Base-by-base conservation (phyloP, 1,140 invertebrate genomes). In the Lucilia sericata region DNA sequence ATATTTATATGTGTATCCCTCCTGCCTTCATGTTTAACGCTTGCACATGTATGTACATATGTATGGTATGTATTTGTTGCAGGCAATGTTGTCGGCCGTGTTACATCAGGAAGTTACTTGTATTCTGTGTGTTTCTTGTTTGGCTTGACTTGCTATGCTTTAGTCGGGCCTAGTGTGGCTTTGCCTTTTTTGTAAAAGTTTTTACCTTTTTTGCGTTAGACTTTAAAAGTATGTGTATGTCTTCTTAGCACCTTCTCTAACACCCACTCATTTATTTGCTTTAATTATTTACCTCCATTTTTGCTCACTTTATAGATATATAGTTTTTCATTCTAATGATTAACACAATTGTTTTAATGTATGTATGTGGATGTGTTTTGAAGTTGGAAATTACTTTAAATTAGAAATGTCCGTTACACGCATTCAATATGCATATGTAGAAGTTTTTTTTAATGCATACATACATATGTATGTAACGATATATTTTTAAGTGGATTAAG, bases 361-460 rank as follows among this genome's bases (percentile, higher is more conserved):
- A 30, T 30, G n/a, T n/a, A n/a, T n/a, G n/a, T n/a, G n/a, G n/a
- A n/a, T n/a, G 83, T 76, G 83, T 74, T 80, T 49, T 85, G 74
- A 84, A 82, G 74, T 85, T 80, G 86, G 86, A 85, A 85, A 86
- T 86, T 87, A 86, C 86, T 89, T 89, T 85, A 90, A 90, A 90
- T 90, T 90, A 88, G 89, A 90, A 90, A 89, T 90, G 88, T 88
- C 88, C 88, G 88, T 89, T 86, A 87, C 88, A 88, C 86, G 86
- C 87, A 87, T 85, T 36, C 36, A 21, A 14, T 30, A 30, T 19
- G n/a, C 19, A 36, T 42, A 49, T 36, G n/a, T 9, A 80, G 42
- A 49, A 51, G 36, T 51, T 30, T 30, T 80, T 80, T n/a, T 49
- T 70, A 70, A 70, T 21, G 2, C 5, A 19, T 19, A 70, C 19